Evolutionary conservation across 2,113 vertebrate genomes (phyloP).

Genomic region (Delphinapterus leucas): DNA sequence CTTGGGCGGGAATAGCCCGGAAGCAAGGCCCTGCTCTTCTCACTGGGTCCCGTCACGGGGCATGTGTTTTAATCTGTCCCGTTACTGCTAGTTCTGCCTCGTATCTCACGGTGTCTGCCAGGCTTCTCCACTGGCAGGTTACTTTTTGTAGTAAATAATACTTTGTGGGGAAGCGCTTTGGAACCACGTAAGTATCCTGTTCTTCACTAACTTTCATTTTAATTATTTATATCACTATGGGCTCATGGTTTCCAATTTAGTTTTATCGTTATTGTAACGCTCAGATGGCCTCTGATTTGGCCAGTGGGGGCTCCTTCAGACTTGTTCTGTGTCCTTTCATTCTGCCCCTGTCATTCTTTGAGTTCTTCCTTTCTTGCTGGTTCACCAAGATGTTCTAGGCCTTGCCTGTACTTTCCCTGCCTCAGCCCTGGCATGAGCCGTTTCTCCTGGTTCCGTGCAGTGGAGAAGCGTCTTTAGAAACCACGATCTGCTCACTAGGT

Average conservation of each 20-base stretch:
- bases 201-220: not conserved
- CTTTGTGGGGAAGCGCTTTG: not conserved
- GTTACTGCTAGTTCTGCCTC: not conserved
- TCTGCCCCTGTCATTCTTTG: not conserved
- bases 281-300: not conserved
- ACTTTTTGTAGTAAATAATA: not conserved
- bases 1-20: not conserved
- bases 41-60: rapidly evolving
- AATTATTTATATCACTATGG: not conserved
- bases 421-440: not conserved
- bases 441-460: rapidly evolving
- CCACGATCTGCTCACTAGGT: rapidly evolving
- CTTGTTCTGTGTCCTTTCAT: not conserved
- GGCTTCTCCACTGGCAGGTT: not conserved
- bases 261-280: not conserved
- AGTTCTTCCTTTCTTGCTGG: too few relatives aligned
- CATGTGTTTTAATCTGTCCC: rapidly evolving
- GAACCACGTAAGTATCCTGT: not conserved
- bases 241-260: not conserved
- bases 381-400: not conserved
- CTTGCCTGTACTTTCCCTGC: not conserved
- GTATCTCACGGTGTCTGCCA: not conserved
- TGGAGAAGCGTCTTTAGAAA: not conserved
- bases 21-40: not conserved
- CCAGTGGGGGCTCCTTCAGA: not conserved